Evolutionary conservation across 30 jellyfish, hydroid and myxozoan genomes (phyloP).

Genomic region (Aurelia sp.): DNA sequence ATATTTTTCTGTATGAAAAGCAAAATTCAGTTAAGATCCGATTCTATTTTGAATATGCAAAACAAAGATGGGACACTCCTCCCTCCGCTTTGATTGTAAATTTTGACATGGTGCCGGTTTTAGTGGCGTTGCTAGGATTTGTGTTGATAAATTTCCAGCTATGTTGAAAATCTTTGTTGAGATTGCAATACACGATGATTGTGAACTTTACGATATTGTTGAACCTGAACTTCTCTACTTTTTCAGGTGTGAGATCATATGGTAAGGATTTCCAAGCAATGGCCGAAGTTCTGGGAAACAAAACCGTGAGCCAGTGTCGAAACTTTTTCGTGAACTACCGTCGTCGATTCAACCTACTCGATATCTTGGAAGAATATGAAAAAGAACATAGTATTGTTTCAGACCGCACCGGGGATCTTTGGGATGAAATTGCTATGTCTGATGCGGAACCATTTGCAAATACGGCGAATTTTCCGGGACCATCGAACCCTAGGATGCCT

Average conservation of each 20-base stretch:
- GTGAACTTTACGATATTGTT: no score
- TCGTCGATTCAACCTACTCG: constrained; percentile 94
- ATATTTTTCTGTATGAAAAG: no score
- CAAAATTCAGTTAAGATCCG: no score
- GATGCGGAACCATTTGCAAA: constrained; percentile 63
- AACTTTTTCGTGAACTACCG: constrained; percentile 96
- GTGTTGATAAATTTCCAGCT: neutral
- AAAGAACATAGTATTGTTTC: constrained; percentile 92
- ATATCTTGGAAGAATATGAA: constrained; percentile 92
- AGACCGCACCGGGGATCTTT: constrained; percentile 79
- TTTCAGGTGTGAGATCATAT: constrained; percentile 93
- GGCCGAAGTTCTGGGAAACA: constrained; percentile 99
- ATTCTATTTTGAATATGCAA: no score
- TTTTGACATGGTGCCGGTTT: no score
- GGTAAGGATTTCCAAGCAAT: constrained; percentile 98
- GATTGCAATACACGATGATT: no score
- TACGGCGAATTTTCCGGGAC: constrained; percentile 38
- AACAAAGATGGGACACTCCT: no score
- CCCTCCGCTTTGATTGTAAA: no score
- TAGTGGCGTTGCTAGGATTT: neutral
- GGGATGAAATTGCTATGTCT: constrained; percentile 89
- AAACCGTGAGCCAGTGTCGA: constrained; percentile 89
- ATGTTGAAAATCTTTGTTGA: no score
- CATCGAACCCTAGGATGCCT: constrained; percentile 43
- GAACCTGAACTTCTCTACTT: no score